These are phyloP conservation scores for Metridium senile DNA, from an alignment of 92 coral and sea anemone species.

Conservation along the genomic window DNA sequence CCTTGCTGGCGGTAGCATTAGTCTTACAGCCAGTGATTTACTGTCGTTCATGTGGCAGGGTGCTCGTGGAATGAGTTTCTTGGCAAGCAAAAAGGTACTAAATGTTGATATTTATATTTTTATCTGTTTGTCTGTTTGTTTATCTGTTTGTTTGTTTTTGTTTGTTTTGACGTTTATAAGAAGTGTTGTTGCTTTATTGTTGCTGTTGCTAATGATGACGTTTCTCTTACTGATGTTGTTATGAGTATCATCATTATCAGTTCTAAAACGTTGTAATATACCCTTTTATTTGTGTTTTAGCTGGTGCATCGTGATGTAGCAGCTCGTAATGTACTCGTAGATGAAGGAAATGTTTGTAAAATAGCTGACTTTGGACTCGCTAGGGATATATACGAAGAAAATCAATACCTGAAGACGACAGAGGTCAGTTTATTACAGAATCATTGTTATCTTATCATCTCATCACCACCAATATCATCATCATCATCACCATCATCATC, in stretches of 20 bases:
- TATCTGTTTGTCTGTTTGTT: too few species aligned
- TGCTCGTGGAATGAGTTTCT: constrained; percentile 95
- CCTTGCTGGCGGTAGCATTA: constrained; percentile 83
- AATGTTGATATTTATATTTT: neutral
- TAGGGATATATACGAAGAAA: constrained; percentile 56
- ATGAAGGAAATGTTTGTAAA: constrained; percentile 58
- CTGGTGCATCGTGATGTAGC: constrained; percentile 69
- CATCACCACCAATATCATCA: too few species aligned
- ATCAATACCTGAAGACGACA: constrained; percentile 62
- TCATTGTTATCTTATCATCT: too few species aligned
- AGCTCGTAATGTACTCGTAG: constrained; percentile 54
- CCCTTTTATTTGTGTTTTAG: too few species aligned
- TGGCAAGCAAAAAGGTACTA: constrained; percentile 87
- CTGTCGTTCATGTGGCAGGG: constrained; percentile 94
- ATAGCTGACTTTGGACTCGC: constrained; percentile 71
- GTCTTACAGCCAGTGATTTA: constrained; percentile 81
- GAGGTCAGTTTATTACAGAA: too few species aligned
- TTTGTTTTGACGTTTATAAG: too few species aligned
- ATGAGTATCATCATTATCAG: neutral
- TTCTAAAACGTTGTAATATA: too few species aligned
- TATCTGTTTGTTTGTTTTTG: too few species aligned
- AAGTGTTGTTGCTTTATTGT: too few species aligned
- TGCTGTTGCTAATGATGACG: neutral
- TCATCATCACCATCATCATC: too few species aligned
- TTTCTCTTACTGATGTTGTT: too few species aligned